Base-by-base conservation (phyloP, 30 jellyfish, hydroid and myxozoan species). In the Nemopilema nomurai region DNA sequence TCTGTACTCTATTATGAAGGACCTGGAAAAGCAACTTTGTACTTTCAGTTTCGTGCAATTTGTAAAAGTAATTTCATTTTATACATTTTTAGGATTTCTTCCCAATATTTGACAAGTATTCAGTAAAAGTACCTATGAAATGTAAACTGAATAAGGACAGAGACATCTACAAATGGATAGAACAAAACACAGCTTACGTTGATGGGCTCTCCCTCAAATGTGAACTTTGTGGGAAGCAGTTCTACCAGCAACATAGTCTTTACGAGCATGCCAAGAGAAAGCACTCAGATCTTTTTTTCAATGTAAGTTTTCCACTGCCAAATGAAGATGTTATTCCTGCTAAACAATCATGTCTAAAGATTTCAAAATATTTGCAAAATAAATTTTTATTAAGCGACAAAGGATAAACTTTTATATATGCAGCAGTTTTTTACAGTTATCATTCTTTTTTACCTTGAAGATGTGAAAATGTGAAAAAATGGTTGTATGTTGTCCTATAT, bases 211-310 rank as follows among this genome's bases (percentile, higher is more conserved):
- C 79, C 1, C 21, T 51, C 70, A 29, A 88, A 75, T 88, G 96
- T 74, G 91, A 88, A 81, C 32, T 81, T 9, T 88, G 96, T 88
- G 96, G 96, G 18, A 88, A 88, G 65, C 69, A 67, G 16, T 88
- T 88, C 51, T 88, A 80, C 57, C 77, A 74, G 29, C 73, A 88
- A 66, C 33, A 65, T 72, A 65, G 69, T 81, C 29, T 80, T 18
- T 80, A 80, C 70, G 88, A 81, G 79, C 96, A 88, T 66, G 84
- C 88, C 19, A 28, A 23, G 18, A 70, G 96, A 29, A 88, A 88
- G 51, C 96, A 88, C 49, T 31, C 74, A 18, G 90, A 88, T 33
- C 33, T 51, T 19, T 49, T 88, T 28, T 30, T 63, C 18, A 33
- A 41, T 52, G 96, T 87, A 50, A 30, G 77, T 1, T 20, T 74